Evolutionary conservation across 2,888 invertebrate species (phyloP), one percentile per base, ranked within the genome.

Genomic region (Hololepta plana): DNA sequence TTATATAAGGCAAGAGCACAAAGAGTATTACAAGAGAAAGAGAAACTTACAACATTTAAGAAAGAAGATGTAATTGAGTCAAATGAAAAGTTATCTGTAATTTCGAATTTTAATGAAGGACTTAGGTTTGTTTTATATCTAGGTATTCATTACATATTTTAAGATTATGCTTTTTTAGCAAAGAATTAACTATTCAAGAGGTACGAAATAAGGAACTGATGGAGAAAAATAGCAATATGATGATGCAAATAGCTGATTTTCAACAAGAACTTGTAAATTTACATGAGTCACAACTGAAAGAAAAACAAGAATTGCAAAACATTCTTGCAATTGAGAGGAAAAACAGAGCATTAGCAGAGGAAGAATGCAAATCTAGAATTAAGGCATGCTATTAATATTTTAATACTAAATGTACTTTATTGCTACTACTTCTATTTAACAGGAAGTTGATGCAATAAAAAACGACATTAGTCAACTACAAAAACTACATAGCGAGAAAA

Each of bases 1-100:
- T 73, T 75, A 28, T 82, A 84, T 49, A 71, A 76, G 38, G 66
- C 68, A n/a, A 73, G 82, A 42, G 82, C 82, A 1, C 67, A 77
- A 39, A 63, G 70, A 35, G 77, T 80, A 31, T 51, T 84, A 5
- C 72, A 72, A 47, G 72, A 73, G 33, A 82, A 82, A 43, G 82
- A 84, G 42, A 66, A 69, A 37, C 51, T 81, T 13, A 76, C 80
- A 29, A 53, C 39, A 15, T 29, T 46, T n/a, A 19, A 32, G 6
- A 31, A 38, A 17, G 37, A 38, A 29, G 39, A 38, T 27, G 33
- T 29, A 15, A 27, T 36, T 27, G 32, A 30, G 23, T 35, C 39
- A 26, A 38, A 34, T 26, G 26, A 32, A 8, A 38, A 43, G 25
- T 39, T 35, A 23, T 26, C 32, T 15, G 38, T 45, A 23, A 38